Evolutionary conservation across 2,888 invertebrate species (phyloP).

Genomic region (Drosophila meridiana): DNA sequence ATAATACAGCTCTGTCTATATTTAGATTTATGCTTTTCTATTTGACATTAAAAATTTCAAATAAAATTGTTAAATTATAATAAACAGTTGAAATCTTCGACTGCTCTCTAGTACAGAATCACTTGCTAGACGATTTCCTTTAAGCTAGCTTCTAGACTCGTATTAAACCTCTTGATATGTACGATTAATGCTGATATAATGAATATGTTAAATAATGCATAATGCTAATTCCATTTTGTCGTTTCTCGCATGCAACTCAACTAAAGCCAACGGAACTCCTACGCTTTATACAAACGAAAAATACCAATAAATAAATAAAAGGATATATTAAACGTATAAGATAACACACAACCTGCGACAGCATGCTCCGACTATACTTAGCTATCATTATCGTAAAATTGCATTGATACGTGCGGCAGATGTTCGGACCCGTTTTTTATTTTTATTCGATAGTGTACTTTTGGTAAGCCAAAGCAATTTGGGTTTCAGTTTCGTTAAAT

Average conservation of each 20-base stretch:
- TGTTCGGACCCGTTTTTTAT: constrained; percentile 21
- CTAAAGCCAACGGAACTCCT: constrained; percentile 62
- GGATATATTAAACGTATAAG: constrained; percentile 15
- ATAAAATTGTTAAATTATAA: background rate
- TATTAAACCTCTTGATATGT: constrained; percentile 8
- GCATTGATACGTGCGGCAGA: constrained; percentile 60
- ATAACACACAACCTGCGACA: constrained; percentile 63
- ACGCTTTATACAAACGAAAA: constrained; percentile 39
- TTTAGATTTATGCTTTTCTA: background rate
- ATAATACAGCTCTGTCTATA: background rate
- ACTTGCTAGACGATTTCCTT: background rate
- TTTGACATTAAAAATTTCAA: background rate
- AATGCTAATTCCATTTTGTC: constrained; percentile 54
- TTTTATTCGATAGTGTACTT: constrained; percentile 23
- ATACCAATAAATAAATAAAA: constrained; percentile 10
- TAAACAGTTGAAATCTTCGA: background rate
- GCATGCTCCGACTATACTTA: constrained; percentile 76
- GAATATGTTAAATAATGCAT: constrained; percentile 57
- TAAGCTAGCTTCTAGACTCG: background rate
- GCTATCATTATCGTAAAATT: constrained; percentile 69
- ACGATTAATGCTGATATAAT: constrained; percentile 47
- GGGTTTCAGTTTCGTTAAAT: background rate
- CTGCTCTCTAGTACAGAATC: background rate
- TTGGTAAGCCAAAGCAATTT: constrained; percentile 26
- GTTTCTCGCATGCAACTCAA: constrained; percentile 67